Base-by-base conservation (phyloP, 2,797 vertebrate species). In the Chloroceryle inda region DNA sequence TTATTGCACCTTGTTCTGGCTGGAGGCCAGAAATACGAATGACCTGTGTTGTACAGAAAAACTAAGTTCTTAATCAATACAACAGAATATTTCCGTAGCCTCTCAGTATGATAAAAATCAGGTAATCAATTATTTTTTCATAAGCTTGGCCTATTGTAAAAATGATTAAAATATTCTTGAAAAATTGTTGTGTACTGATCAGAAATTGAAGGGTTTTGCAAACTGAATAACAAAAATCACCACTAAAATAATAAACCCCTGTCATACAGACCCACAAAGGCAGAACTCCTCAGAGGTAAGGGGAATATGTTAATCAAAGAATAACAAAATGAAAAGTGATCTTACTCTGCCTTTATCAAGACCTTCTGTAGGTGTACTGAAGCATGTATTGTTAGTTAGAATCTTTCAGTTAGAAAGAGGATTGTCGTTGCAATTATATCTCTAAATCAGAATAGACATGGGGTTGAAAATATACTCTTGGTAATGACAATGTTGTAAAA, bases 31-130 rank as follows among this genome's bases (percentile, higher is more conserved):
- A 91, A 76, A 75, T 50, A 38, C 16, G 86, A 94, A 61, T 59
- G 93, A 85, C 42, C 24, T 86, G 6, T 67, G 22, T 85, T 80
- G 56, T 67, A 84, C 31, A 93, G 44, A 95, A 95, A 80, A 56
- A 20, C 22, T 50, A 88, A 95, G 69, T 58, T 69, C 66, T 96
- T 96, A 94, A 94, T 97, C 90, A 94, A 94, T 95, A 77, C 1
- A 44, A 62, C 37, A 73, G 53, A 89, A 71, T 82, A 90, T 79
- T 96, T 96, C 72, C 58, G 81, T 87, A 74, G 45, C 27, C 73
- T 83, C 68, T 75, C 6, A 19, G 64, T 33, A 52, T 87, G 79
- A 94, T 44, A 96, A 96, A 96, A 96, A 94, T 72, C 19, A 27
- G 87, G 33, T 19, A 91, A 87, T 95, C 52, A 76, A 67, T 94